Percentiles rank a stretch among this genome's conserved stretches.
Evolutionary conservation across 35 echinoderm and acorn worm genomes (phyloP).

Genomic region (Amphiura filiformis): DNA sequence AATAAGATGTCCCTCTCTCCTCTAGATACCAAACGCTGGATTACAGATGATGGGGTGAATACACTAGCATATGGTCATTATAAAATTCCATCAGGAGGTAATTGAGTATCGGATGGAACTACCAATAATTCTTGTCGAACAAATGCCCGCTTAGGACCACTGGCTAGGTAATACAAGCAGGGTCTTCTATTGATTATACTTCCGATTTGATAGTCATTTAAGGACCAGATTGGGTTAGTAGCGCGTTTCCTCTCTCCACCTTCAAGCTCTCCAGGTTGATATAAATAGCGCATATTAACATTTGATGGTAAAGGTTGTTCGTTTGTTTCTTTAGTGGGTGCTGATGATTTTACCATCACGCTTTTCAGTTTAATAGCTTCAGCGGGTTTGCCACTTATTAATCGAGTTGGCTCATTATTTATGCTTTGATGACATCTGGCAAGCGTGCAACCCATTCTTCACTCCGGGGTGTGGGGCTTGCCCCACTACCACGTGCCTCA

Average conservation of each 20-base stretch:
- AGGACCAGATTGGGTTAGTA: constrained; percentile 5
- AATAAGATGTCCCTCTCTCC: constrained; percentile 19
- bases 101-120: constrained; percentile 3
- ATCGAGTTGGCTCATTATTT: not conserved
- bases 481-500: not conserved
- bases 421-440: not conserved
- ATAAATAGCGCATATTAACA: not conserved
- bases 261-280: not conserved
- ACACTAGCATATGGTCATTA: constrained; percentile 22
- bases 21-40: constrained; percentile 9
- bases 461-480: not conserved
- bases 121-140: no score
- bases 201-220: not conserved
- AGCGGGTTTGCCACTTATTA: not conserved
- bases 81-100: constrained; percentile 9
- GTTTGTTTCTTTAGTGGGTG: not conserved
- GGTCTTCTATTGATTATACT: no score
- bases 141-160: no score
- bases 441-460: not conserved
- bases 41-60: constrained; percentile 9
- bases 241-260: not conserved
- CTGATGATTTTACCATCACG: not conserved
- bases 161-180: no score
- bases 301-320: not conserved
- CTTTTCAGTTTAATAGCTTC: not conserved